Evolutionary conservation across 37 sponge, comb jelly and placozoan species (phyloP).

Genomic region (Tethya wilhelma): DNA sequence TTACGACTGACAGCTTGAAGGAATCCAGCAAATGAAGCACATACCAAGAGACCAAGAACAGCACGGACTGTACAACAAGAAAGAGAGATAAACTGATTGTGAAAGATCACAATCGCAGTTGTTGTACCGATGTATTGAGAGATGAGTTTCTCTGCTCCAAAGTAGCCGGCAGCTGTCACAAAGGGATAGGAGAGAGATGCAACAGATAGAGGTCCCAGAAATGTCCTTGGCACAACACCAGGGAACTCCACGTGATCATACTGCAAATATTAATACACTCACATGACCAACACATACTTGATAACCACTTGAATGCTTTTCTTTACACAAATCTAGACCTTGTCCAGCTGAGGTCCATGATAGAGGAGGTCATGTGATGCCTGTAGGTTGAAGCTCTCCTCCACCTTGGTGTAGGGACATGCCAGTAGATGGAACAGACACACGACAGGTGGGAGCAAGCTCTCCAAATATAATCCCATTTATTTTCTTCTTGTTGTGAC

Average conservation of each 20-base stretch:
- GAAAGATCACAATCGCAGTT: background rate
- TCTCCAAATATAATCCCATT: background rate
- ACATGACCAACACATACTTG: background rate
- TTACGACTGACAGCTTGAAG: constrained; percentile 51
- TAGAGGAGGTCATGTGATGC: constrained; percentile 96
- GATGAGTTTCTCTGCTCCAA: constrained; percentile 47
- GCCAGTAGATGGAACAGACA: constrained; percentile 59
- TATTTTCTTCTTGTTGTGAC: background rate
- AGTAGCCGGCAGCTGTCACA: constrained; percentile 26
- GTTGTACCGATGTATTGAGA: constrained; percentile 72
- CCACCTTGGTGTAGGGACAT: constrained; percentile 97
- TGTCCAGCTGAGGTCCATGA: constrained; percentile 72
- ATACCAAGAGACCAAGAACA: constrained; percentile 78
- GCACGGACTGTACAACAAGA: constrained; percentile 54
- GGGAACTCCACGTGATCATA: constrained; percentile 94
- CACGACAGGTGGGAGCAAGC: constrained; percentile 15
- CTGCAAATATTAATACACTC: constrained; percentile 33
- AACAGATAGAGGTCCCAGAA: constrained; percentile 82
- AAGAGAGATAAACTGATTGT: background rate
- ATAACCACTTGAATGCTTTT: background rate
- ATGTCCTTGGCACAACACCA: constrained; percentile 92
- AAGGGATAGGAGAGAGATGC: constrained; percentile 59
- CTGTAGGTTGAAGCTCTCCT: constrained; percentile 99
- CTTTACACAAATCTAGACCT: too few relatives aligned
- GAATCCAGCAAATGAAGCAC: constrained; percentile 58